Base-by-base conservation (phyloP, 2,888 invertebrate species). In the Agriopis marginaria region DNA sequence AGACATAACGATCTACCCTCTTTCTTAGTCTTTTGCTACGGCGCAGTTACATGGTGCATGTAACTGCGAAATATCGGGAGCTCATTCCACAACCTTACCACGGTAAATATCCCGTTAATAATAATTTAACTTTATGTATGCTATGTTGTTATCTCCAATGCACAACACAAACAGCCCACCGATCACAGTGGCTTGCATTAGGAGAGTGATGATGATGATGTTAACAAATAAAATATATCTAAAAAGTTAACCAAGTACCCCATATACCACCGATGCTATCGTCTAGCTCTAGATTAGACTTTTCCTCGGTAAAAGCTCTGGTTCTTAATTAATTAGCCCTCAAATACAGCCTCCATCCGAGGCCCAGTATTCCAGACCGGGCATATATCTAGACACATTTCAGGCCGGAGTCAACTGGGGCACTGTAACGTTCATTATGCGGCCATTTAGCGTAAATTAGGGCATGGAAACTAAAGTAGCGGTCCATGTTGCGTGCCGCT, bases 391-490 rank as follows among this genome's bases (percentile, higher is more conserved):
- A 77, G 55, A 68, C 75, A 74, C 75, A 75, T 78, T 77, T 76
- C 64, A 74, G 74, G 47, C 59, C 14, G 55, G 66, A 76, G 76
- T 75, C 77, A 81, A 79, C 77, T 79, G 67, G 76, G 75, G 75
- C 75, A 79, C 72, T 78, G 80, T 78, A 55, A 66, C 72, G 72
- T 77, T 81, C 77, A 79, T 82, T 84, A 82, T 78, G 75, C 72
- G 78, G 77, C 81, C 82, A 82, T 85, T 89, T 86, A 86, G 87
- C 82, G 87, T 88, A 90, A 92, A 89, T 91, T 89, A 89, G 85
- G 84, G 77, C 82, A 84, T 75, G 68, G 77, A 80, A 86, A 86
- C 86, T 89, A 86, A 89, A 91, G 87, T 86, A 84, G 81, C 81
- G 80, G 80, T 74, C 79, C 82, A 80, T 80, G 82, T 83, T 79